Evolutionary conservation across 2,797 vertebrate species (phyloP), one percentile per base, ranked within the genome.

Genomic region (Botia kubotai): DNA sequence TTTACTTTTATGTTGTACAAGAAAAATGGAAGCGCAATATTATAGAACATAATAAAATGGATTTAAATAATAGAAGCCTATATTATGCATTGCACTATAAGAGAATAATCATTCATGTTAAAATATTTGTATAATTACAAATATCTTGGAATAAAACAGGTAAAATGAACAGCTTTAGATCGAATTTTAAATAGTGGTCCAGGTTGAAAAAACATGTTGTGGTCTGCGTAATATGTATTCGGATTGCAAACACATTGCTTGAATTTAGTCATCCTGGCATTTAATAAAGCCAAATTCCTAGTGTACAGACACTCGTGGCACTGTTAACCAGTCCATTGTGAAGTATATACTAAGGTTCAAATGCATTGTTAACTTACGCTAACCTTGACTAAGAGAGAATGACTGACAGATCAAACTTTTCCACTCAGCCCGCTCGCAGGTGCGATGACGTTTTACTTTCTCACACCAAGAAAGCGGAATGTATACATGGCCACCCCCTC

Each of bases 391-490:
- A 72, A 29, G 67, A 67, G 66, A 79, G 73, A 33, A 68, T 80
- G 73, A 83, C 74, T 76, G 67, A 84, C 82, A 81, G 12, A 7
- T 39, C 81, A 71, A 79, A 77, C 84, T 80, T 72, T 85, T 80
- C 12, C 77, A 66, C 68, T 58, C 19, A 8, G 21, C 5, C 1
- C 39, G 65, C 57, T 65, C 60, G 63, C 86, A 86, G 84, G 86
- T 86, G 84, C 48, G 53, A 63, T 73, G 46, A 82, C 19, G 14
- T 55, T 6, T 3, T 19, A 17, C 23, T 72, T 74, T 84, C 86
- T 80, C 86, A 84, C 85, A 83, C 71, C 46, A 39, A 53, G 26
- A 39, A 58, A 33, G 63, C 26, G 62, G 26, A 19, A 11, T 43
- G 23, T 21, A 26, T 48, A 70, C 78, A 82, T 39, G 55, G 62